Conservation (phyloP, 2,888 invertebrate species). For the Megamerina dolium region DNA sequence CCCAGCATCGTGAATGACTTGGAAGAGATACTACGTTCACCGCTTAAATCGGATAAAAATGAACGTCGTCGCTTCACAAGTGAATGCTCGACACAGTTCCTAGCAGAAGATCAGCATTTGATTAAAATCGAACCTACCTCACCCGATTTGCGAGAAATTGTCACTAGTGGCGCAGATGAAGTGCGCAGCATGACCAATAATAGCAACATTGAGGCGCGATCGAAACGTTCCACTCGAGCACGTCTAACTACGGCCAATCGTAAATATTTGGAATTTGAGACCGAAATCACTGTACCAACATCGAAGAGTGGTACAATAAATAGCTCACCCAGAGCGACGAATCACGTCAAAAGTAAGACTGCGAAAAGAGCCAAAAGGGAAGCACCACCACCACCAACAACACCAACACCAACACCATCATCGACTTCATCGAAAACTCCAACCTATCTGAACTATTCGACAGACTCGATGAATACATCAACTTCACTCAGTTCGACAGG, state of each 20-base stretch:
- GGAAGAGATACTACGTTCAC: constrained; percentile 47
- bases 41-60: constrained; percentile 39
- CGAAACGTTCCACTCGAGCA: constrained; percentile 31
- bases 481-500: constrained; percentile 12
- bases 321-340: constrained; percentile 1
- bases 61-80: constrained; percentile 41
- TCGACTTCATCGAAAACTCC: background rate
- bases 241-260: constrained; percentile 23
- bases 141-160: constrained; percentile 39
- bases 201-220: constrained; percentile 17
- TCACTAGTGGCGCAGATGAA: constrained; percentile 21
- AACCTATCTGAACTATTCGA: constrained; percentile 31
- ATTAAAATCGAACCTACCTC: constrained; percentile 42
- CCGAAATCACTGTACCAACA: constrained; percentile 14
- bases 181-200: constrained; percentile 6
- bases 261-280: constrained; percentile 35
- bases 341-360: constrained; percentile 18
- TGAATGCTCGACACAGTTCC: constrained; percentile 39
- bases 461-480: constrained; percentile 26
- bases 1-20: constrained; percentile 47
- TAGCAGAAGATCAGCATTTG: constrained; percentile 32
- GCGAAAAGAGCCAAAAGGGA: constrained; percentile 8
- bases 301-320: background rate
- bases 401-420: background rate
- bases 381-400: constrained; percentile 11